phyloP scores from a whole-genome alignment of 2,797 vertebrate species.

The Triplophysa yarkandensis region DNA sequence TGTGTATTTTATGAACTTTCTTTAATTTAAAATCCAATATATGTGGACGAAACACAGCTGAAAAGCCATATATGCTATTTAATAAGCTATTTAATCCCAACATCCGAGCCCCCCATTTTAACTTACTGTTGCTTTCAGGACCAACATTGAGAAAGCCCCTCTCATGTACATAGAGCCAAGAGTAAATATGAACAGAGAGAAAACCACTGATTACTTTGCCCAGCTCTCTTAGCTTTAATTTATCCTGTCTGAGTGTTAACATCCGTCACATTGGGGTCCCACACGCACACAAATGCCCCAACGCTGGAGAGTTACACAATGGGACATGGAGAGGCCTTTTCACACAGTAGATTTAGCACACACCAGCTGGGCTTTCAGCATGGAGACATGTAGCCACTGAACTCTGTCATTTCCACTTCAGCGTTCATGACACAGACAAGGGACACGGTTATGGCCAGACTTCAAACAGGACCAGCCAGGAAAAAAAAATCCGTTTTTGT shows the following conservation, averaged over 20 bases:
- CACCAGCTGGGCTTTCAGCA: slow-evolving; percentile 60
- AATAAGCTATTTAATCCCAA: neutral
- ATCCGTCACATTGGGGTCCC: slow-evolving; percentile 57
- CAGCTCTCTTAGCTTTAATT: slow-evolving; percentile 62
- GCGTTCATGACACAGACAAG: slow-evolving; percentile 51
- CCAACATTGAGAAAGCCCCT: neutral
- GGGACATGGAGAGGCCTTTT: slow-evolving; percentile 60
- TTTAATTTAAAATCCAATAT: neutral
- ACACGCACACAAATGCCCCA: slow-evolving; percentile 44
- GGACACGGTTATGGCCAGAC: slow-evolving; percentile 20
- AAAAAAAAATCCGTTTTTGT: slow-evolving; percentile 22
- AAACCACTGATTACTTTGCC: slow-evolving; percentile 67
- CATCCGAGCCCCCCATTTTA: neutral
- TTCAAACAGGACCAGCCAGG: neutral
- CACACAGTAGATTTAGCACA: slow-evolving; percentile 75
- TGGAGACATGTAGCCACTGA: slow-evolving; percentile 56
- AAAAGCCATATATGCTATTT: neutral
- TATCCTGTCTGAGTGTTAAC: slow-evolving; percentile 60
- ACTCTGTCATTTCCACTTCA: slow-evolving; percentile 61
- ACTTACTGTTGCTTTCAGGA: neutral
- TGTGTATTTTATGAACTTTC: neutral
- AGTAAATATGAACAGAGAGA: slow-evolving; percentile 41
- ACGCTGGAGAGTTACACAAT: slow-evolving; percentile 57
- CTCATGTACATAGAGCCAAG: slow-evolving; percentile 26
- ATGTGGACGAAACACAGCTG: neutral